Base-by-base conservation (phyloP, 2,113 vertebrate species). In the Platysteira castanea region DNA sequence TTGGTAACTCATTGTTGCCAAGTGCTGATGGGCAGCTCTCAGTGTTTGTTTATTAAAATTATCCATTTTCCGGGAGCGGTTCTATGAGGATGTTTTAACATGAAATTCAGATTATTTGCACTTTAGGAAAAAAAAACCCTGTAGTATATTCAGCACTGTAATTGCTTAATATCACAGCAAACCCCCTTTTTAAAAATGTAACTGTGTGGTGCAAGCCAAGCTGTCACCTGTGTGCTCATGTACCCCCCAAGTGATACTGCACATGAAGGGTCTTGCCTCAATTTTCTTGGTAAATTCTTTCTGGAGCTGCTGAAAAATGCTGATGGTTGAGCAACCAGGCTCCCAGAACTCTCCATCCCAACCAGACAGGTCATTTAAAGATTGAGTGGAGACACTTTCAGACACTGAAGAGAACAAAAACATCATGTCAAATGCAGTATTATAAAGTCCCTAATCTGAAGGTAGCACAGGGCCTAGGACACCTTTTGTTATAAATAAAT, bases 221-320 rank as follows among this genome's bases (percentile, higher is more conserved):
- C 33, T 57, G 18, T 15, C 26, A 33, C 28, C n/a, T 27, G 12
- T 3, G 47, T 7, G 33, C 42, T 54, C 33, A 12, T 4, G 35
- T 7, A 21, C 37, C 28, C 24, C 56, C 33, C 33, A 82, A 9
- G 17, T 21, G 64, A 65, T 7, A 52, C 0, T 31, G 57, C 10
- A 54, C 3, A 5, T 5, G n/a, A 92, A 94, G 83, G 12, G 12
- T 59, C 97, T 97, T 97, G 98, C 99, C 98, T 99, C 95, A 23
- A 98, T 97, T 97, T 99, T 99, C 80, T 97, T 98, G 41, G 98
- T 97, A 7, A 98, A 95, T 86, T 99, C 98, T 28, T 98, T 98
- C 90, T 96, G 98, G 86, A 99, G 94, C 89, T 98, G 97, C 85
- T 98, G 97, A 91, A 95, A 98, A 53, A 99, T 70, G 46, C 80